phyloP scores from a whole-genome alignment of 64 coral and sea anemone genomes.

The Montipora efflorescens region DNA sequence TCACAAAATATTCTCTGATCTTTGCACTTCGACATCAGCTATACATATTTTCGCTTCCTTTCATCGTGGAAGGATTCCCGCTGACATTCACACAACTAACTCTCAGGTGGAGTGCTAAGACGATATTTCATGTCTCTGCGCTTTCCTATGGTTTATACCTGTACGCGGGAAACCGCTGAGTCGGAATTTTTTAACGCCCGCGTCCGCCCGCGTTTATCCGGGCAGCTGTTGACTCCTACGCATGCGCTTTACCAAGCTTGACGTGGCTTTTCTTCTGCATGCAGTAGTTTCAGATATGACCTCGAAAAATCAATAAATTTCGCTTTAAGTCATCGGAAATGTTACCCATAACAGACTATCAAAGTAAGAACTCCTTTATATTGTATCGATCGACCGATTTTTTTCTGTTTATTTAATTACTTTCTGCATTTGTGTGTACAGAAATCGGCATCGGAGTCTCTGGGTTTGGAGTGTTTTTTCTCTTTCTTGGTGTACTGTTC shows the following conservation, averaged over 20 bases:
- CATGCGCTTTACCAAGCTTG: slow-evolving; percentile 1
- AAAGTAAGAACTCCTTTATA: slow-evolving; percentile 78
- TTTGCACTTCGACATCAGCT: neutral
- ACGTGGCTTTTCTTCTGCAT: neutral
- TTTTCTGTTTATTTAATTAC: neutral
- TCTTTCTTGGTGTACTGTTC: slow-evolving; percentile 96
- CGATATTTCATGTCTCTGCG: neutral
- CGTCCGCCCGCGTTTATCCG: slow-evolving; percentile 1
- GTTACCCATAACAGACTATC: slow-evolving; percentile 97
- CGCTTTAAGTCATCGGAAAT: slow-evolving; percentile 32
- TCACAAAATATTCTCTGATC: neutral
- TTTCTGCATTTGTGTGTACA: slow-evolving; percentile 46
- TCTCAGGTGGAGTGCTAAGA: too few species aligned
- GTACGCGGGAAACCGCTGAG: neutral
- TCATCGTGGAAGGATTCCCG: neutral
- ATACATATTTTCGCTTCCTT: neutral
- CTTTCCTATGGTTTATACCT: slow-evolving; percentile 20
- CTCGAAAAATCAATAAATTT: neutral
- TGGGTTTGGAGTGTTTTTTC: slow-evolving; percentile 97
- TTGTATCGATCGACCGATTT: neutral
- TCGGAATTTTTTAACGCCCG: neutral
- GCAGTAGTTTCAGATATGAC: neutral
- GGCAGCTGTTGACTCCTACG: neutral
- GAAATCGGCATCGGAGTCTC: slow-evolving; percentile 99
- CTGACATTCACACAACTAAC: too few species aligned